phyloP scores from a whole-genome alignment of 1,140 invertebrate genomes.

The Cheumatopsyche charites region DNA sequence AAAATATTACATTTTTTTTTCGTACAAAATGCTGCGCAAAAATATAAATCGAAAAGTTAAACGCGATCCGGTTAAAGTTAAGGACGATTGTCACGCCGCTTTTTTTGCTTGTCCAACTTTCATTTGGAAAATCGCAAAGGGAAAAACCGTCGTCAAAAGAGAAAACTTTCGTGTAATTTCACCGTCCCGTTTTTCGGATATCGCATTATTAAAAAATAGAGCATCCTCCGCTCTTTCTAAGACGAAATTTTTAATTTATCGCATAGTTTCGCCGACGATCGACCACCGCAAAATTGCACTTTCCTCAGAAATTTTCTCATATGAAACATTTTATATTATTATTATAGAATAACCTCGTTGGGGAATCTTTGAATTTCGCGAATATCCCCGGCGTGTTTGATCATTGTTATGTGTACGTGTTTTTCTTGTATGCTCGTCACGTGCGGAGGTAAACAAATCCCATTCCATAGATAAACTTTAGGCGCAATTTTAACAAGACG shows the following conservation, averaged over 20 bases:
- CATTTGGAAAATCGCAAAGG: conserved; percentile 31
- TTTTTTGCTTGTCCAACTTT: conserved; percentile 18
- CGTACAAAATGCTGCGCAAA: background rate
- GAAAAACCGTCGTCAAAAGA: conserved; percentile 26
- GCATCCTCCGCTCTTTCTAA: background rate
- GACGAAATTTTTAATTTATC: conserved; percentile 29
- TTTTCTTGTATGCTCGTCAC: conserved; percentile 10
- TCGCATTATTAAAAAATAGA: conserved; percentile 26
- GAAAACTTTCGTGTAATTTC: conserved; percentile 30
- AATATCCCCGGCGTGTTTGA: background rate
- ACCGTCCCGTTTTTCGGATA: background rate
- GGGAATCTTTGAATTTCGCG: background rate
- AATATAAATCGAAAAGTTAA: too few relatives aligned
- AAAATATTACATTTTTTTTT: too few relatives aligned
- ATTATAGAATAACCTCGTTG: too few relatives aligned
- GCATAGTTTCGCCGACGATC: conserved; percentile 13
- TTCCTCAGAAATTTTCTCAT: too few relatives aligned
- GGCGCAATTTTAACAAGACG: conserved; percentile 26
- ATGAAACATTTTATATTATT: too few relatives aligned
- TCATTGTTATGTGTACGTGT: conserved; percentile 4
- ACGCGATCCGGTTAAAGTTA: background rate
- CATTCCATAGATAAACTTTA: conserved; percentile 5
- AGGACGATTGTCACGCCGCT: conserved; percentile 2
- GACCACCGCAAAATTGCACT: conserved; percentile 1
- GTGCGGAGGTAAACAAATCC: conserved; percentile 28